These are phyloP conservation scores for Fundulus diaphanus DNA, from an alignment of 2,797 vertebrate species.

Conservation along the genomic window DNA sequence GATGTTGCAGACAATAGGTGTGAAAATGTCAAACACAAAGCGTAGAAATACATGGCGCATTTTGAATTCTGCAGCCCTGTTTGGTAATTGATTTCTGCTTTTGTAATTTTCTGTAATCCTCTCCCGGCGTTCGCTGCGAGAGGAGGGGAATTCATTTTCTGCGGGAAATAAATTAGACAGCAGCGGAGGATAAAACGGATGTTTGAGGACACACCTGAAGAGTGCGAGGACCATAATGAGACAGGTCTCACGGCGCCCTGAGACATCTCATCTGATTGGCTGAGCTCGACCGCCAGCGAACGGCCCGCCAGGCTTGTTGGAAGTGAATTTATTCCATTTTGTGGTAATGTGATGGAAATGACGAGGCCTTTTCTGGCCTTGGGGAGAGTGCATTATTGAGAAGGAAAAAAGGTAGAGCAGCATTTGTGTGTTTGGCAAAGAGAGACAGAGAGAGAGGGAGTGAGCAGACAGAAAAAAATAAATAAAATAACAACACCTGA, in stretches of 20 bases:
- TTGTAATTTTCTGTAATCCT: constrained; percentile 72
- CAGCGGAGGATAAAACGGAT: constrained; percentile 62
- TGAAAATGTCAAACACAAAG: constrained; percentile 50
- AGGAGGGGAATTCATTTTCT: constrained; percentile 71
- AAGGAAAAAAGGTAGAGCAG: constrained; percentile 34
- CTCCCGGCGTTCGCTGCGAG: constrained; percentile 41
- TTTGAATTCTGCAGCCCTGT: constrained; percentile 52
- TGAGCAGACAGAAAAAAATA: not conserved
- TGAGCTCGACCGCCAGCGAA: constrained; percentile 44
- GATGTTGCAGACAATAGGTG: constrained; percentile 44
- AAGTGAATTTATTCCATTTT: constrained; percentile 69
- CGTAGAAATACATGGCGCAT: constrained; percentile 30
- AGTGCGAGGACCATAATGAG: constrained; percentile 59
- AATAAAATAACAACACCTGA: constrained; percentile 10
- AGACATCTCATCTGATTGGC: constrained; percentile 61
- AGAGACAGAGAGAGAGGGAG: constrained; percentile 26
- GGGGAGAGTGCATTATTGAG: constrained; percentile 57
- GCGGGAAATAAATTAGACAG: constrained; percentile 67
- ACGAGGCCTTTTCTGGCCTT: constrained; percentile 52
- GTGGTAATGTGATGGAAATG: constrained; percentile 62
- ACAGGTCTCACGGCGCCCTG: constrained; percentile 45
- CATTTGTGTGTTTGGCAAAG: constrained; percentile 26
- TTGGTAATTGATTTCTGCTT: constrained; percentile 68
- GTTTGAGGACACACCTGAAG: constrained; percentile 70
- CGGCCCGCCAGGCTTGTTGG: constrained; percentile 45